Evolutionary conservation across 2,113 vertebrate genomes (phyloP).

Genomic region (Ciconia stormi): DNA sequence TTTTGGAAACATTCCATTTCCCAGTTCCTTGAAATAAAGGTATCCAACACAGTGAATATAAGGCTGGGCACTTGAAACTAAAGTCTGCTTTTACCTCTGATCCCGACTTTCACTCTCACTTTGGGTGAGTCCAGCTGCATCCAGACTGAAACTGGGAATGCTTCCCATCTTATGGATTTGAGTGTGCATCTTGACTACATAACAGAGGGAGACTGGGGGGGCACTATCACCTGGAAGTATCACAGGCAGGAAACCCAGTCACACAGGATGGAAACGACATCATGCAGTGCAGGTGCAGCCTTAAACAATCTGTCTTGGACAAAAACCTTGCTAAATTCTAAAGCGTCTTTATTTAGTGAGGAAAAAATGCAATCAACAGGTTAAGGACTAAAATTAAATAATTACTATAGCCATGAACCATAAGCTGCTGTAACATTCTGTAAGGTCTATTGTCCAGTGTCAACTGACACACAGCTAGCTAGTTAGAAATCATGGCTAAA

Average conservation of each 20-base stretch:
- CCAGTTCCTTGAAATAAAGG: neutral
- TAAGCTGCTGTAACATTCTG: neutral
- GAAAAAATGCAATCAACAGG: neutral
- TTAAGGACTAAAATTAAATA: neutral
- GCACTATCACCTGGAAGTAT: neutral
- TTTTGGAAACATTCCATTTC: neutral
- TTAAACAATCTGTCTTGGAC: neutral
- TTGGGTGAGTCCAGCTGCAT: neutral
- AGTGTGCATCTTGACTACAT: accelerated
- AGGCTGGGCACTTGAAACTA: neutral
- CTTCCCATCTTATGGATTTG: neutral
- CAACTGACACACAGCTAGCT: neutral
- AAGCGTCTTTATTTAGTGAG: neutral
- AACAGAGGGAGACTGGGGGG: neutral
- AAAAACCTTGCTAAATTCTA: neutral
- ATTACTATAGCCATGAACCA: neutral
- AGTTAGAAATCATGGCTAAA: neutral
- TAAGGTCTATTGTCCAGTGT: neutral
- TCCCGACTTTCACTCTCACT: neutral
- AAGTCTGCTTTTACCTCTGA: neutral
- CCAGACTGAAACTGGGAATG: neutral
- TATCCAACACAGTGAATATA: neutral
- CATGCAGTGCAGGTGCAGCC: neutral
- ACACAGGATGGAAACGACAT: accelerated
- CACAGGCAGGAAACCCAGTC: neutral